Conservation (phyloP, 1,140 invertebrate species). For the Drosophila ogumai region DNA sequence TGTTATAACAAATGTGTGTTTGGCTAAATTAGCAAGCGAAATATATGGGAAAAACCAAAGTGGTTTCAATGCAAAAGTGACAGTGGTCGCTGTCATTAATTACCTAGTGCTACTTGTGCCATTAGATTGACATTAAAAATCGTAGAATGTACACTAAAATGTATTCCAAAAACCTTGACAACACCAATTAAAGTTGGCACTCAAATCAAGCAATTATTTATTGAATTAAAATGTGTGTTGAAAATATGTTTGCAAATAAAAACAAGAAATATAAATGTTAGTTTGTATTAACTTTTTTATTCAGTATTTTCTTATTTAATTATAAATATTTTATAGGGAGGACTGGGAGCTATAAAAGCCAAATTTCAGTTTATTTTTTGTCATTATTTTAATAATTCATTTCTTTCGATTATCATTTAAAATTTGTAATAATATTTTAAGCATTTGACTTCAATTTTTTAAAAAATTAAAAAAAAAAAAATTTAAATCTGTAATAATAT, state of each 20-base stretch:
- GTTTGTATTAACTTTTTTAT: too few relatives aligned
- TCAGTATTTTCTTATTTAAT: too few relatives aligned
- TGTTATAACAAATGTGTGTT: neutral
- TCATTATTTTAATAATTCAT: neutral
- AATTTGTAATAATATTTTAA: neutral
- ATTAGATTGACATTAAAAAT: neutral
- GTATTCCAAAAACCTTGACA: conserved; percentile 3
- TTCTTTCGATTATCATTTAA: neutral
- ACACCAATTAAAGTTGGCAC: conserved; percentile 1
- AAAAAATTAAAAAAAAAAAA: too few relatives aligned
- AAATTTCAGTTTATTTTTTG: neutral
- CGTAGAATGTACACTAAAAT: conserved; percentile 7
- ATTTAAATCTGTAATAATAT: neutral
- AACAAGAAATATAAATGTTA: neutral
- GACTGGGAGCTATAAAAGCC: neutral
- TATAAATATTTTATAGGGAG: neutral
- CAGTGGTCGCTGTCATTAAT: neutral
- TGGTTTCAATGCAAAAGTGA: conserved; percentile 6
- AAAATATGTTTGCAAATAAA: too few relatives aligned
- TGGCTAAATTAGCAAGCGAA: conserved; percentile 2
- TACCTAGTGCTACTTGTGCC: neutral
- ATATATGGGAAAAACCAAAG: conserved; percentile 10
- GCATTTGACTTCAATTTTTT: neutral
- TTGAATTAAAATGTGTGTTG: neutral
- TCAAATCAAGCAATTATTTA: conserved; percentile 1